These are phyloP conservation scores for Stichopus horrens DNA, from an alignment of 53 echinoderm and acorn worm species.

Conservation along the genomic window DNA sequence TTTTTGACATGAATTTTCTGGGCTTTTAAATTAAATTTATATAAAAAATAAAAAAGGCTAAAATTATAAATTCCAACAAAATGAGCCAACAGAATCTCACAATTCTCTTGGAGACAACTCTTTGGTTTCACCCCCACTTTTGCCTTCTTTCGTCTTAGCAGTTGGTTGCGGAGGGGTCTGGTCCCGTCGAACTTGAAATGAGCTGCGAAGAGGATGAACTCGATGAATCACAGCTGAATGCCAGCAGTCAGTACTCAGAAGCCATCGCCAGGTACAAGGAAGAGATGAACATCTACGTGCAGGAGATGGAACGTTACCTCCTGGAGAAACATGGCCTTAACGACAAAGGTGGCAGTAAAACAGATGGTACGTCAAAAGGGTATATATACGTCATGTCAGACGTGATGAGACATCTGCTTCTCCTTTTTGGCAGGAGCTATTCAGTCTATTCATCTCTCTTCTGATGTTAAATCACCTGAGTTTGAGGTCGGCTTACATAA, in stretches of 20 bases:
- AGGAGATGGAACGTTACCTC: conserved; percentile 11
- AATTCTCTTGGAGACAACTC: not conserved
- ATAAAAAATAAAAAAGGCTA: not conserved
- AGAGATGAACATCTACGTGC: not conserved
- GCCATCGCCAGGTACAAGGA: not conserved
- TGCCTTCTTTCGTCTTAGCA: not conserved
- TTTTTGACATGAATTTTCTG: not conserved
- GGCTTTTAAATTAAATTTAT: not conserved
- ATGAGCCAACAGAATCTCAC: no score
- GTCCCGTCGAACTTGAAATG: conserved; percentile 12
- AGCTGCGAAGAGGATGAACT: conserved; percentile 25
- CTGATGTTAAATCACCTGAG: no score
- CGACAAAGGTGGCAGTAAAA: conserved; percentile 2
- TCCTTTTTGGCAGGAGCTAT: no score
- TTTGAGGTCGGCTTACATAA: no score
- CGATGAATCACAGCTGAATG: not conserved
- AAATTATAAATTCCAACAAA: not conserved
- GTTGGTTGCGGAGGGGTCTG: not conserved
- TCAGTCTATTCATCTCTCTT: no score
- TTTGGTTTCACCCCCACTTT: not conserved
- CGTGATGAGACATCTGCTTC: no score
- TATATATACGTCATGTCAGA: no score
- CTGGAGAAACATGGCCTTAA: conserved; percentile 24
- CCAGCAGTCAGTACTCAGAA: not conserved
- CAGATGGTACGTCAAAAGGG: no score